phyloP scores from a whole-genome alignment of 2,113 vertebrate genomes.

The Emydocephalus ijimae region DNA sequence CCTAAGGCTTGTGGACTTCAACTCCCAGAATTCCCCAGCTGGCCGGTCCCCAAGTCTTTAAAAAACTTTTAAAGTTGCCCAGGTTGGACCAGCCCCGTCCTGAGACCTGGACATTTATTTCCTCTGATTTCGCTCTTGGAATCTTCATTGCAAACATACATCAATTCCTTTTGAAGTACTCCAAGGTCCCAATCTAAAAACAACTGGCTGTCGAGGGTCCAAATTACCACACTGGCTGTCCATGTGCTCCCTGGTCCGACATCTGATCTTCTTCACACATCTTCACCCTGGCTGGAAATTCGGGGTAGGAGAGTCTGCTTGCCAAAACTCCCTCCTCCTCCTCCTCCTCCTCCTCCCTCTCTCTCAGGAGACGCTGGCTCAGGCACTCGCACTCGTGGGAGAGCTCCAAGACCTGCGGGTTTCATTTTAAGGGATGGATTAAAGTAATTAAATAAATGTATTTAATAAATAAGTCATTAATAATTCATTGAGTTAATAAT shows the following conservation, averaged over 20 bases:
- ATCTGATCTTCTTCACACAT: conserved; percentile 66
- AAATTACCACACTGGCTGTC: conserved; percentile 70
- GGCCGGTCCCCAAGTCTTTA: no score
- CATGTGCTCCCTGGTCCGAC: conserved; percentile 68
- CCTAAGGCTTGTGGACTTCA: background rate
- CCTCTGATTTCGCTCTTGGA: background rate
- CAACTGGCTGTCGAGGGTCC: no score
- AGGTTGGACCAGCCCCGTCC: no score
- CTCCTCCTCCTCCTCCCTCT: conserved; percentile 28
- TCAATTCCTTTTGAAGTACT: background rate
- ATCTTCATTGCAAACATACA: background rate
- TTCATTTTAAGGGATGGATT: background rate
- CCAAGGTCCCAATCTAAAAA: background rate
- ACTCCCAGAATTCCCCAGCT: background rate
- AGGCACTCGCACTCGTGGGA: conserved; percentile 55
- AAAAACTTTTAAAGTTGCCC: no score
- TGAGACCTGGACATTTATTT: background rate
- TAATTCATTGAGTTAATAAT: no score
- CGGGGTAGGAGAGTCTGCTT: conserved; percentile 44
- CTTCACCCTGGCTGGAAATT: conserved; percentile 62
- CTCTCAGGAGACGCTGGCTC: conserved; percentile 20
- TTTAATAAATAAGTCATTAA: background rate
- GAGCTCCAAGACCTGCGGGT: conserved; percentile 62
- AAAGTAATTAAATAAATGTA: background rate
- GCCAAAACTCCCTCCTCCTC: conserved; percentile 24